phyloP scores from a whole-genome alignment of 2,113 vertebrate genomes.

The Thomomys bottae region DNA sequence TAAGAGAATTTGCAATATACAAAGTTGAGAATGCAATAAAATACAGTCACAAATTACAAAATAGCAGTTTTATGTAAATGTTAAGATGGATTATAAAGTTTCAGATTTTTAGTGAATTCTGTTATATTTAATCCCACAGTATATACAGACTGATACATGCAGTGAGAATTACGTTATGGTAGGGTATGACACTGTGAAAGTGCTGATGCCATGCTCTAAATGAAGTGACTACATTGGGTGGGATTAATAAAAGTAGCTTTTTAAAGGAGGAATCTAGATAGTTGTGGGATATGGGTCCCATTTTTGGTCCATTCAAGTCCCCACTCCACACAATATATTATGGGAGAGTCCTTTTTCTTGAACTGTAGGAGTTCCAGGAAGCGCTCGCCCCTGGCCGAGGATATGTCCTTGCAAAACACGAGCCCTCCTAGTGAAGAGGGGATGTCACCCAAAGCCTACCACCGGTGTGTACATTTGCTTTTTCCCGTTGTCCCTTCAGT shows the following conservation, averaged over 20 bases:
- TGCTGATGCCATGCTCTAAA: slow-evolving; percentile 27
- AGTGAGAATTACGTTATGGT: not conserved
- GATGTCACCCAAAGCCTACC: slow-evolving; percentile 86
- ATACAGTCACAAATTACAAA: slow-evolving; percentile 33
- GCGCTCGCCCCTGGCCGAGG: slow-evolving; percentile 87
- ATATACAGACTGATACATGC: not conserved
- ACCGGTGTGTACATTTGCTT: slow-evolving; percentile 87
- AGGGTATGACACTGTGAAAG: not conserved
- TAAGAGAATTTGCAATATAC: slow-evolving; percentile 35
- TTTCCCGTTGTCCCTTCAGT: slow-evolving; percentile 83
- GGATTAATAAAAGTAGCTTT: slow-evolving; percentile 62
- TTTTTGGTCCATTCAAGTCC: slow-evolving; percentile 79
- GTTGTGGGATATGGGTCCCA: slow-evolving; percentile 74
- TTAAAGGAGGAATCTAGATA: slow-evolving; percentile 71
- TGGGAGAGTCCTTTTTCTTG: slow-evolving; percentile 91
- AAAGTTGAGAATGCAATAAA: not conserved
- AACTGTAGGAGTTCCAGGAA: slow-evolving; percentile 88
- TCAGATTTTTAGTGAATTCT: slow-evolving; percentile 43
- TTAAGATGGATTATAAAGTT: slow-evolving; percentile 47
- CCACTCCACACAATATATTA: slow-evolving; percentile 86
- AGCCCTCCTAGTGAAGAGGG: slow-evolving; percentile 88
- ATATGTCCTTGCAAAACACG: slow-evolving; percentile 89
- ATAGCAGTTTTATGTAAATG: slow-evolving; percentile 34
- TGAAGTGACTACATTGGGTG: slow-evolving; percentile 66
- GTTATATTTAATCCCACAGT: not conserved